Percentiles rank a stretch among this genome's conserved stretches.
Evolutionary conservation across 2,888 invertebrate genomes (phyloP).

Genomic region (Himalopsyche anomala): DNA sequence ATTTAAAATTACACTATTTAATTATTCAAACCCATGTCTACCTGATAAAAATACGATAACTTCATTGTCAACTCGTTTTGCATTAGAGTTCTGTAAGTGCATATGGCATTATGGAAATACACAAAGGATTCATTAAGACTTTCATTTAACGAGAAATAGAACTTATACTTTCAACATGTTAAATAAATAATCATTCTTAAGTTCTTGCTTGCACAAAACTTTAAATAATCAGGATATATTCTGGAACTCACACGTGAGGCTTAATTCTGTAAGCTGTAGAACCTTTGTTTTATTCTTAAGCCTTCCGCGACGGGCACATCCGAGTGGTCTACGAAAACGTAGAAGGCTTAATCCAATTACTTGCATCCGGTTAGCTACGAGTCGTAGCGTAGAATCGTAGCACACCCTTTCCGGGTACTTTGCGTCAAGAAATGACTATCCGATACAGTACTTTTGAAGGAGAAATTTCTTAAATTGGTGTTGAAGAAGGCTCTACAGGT

Average conservation of each 20-base stretch:
- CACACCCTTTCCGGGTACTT: slow-evolving; percentile 20
- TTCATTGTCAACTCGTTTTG: no score
- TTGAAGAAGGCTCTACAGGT: not conserved
- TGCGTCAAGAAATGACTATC: slow-evolving; percentile 20
- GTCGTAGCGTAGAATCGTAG: slow-evolving; percentile 7
- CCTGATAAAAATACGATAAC: no score
- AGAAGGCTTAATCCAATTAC: slow-evolving; percentile 34
- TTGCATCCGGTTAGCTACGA: slow-evolving; percentile 23
- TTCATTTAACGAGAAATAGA: no score
- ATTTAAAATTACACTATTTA: no score
- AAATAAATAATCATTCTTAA: not conserved
- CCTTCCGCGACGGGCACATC: slow-evolving; percentile 10
- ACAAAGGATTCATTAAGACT: no score
- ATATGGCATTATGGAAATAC: no score
- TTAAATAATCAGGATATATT: slow-evolving; percentile 27
- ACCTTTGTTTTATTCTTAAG: slow-evolving; percentile 30
- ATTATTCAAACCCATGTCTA: no score
- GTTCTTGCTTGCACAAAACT: not conserved
- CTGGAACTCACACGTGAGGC: slow-evolving; percentile 4
- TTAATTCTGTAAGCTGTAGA: slow-evolving; percentile 6
- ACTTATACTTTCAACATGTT: not conserved
- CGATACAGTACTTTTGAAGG: slow-evolving; percentile 1
- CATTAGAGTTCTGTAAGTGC: no score
- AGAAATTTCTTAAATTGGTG: not conserved
- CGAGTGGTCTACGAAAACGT: slow-evolving; percentile 31